Evolutionary conservation across 1,140 invertebrate species (phyloP).

Genomic region (Drosophila mauritiana): DNA sequence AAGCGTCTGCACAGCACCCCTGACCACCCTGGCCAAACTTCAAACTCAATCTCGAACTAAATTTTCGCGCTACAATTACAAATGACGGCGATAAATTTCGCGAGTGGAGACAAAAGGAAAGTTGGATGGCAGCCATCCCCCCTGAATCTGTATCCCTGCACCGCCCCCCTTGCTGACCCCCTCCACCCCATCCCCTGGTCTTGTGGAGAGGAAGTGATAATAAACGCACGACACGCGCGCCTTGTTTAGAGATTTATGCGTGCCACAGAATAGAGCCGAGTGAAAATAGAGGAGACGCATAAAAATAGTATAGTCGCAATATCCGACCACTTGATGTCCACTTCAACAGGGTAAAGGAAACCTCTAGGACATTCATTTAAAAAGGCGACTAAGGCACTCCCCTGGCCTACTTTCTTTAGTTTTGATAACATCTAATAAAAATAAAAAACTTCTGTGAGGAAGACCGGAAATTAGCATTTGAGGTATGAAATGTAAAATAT

Average conservation of each 20-base stretch:
- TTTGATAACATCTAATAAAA: too few relatives aligned
- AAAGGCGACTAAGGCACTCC: too few relatives aligned
- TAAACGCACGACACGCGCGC: conserved; percentile 78
- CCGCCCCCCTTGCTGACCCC: not conserved
- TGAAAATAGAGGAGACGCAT: conserved; percentile 27
- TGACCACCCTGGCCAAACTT: conserved; percentile 54
- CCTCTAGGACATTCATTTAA: too few relatives aligned
- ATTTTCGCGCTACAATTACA: conserved; percentile 82
- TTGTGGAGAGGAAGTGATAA: conserved; percentile 71
- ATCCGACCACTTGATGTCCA: conserved; percentile 13
- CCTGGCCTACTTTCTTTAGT: too few relatives aligned
- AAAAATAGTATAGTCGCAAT: conserved; percentile 10
- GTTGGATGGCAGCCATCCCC: conserved; percentile 45
- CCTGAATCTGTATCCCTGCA: conserved; percentile 19
- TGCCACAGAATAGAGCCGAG: conserved; percentile 56
- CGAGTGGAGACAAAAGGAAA: conserved; percentile 71
- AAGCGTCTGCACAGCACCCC: conserved; percentile 3
- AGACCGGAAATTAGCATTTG: too few relatives aligned
- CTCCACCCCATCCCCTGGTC: conserved; percentile 3
- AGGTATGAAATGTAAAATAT: not conserved
- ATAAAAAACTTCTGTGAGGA: too few relatives aligned
- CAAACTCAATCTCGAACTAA: conserved; percentile 74
- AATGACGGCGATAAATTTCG: conserved; percentile 80
- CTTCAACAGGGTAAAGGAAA: not conserved
- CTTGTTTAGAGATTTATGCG: conserved; percentile 82